Conservation (phyloP, 2,888 invertebrate species). For the Axea sp. region DNA sequence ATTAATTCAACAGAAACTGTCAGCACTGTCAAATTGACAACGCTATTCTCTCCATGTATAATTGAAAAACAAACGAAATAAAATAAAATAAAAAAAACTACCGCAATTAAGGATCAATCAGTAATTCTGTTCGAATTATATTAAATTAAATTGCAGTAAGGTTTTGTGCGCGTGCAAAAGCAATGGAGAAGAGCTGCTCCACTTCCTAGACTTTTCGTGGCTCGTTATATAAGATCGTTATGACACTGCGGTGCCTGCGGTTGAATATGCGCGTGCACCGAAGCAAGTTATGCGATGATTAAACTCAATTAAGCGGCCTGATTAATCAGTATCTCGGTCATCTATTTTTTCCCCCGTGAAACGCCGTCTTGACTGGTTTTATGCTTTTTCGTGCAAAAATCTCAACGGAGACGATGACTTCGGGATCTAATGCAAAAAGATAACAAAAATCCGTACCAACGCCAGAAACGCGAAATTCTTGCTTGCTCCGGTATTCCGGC, state of each 20-base stretch:
- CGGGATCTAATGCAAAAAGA: too few relatives aligned
- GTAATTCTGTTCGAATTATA: too few relatives aligned
- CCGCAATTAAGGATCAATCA: too few relatives aligned
- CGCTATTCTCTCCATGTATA: too few relatives aligned
- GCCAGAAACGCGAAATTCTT: neutral
- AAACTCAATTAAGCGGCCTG: conserved; percentile 68
- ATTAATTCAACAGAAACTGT: too few relatives aligned
- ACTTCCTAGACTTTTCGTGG: conserved; percentile 65
- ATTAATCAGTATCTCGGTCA: conserved; percentile 65
- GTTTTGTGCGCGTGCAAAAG: neutral
- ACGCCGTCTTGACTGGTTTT: neutral
- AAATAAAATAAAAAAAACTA: too few relatives aligned
- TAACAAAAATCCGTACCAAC: neutral
- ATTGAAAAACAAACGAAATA: too few relatives aligned
- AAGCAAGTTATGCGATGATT: conserved; percentile 55
- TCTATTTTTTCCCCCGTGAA: conserved; percentile 31
- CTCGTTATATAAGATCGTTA: conserved; percentile 40
- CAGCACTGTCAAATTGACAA: too few relatives aligned
- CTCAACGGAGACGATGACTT: too few relatives aligned
- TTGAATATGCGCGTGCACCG: conserved; percentile 44
- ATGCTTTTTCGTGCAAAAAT: neutral
- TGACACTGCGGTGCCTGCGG: conserved; percentile 35
- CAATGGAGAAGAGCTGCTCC: conserved; percentile 64
- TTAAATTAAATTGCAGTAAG: too few relatives aligned
- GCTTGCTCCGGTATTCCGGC: neutral